A percentile compares a stretch with the other conserved stretches of the same genome.
phyloP scores from a whole-genome alignment of 2,888 invertebrate species.

The Hemaris fuciformis region DNA sequence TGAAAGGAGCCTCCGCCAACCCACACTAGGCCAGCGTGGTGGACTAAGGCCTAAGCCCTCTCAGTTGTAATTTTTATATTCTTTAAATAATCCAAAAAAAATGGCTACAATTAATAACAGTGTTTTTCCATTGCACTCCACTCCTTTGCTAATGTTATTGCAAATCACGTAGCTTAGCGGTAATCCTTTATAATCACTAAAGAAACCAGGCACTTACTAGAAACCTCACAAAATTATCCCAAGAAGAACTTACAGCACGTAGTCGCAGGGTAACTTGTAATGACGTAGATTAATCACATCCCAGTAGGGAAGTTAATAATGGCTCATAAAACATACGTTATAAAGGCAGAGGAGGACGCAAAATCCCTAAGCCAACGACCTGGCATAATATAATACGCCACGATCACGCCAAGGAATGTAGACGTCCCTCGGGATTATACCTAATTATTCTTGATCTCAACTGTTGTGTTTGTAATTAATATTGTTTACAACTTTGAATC shows the following conservation, averaged over 20 bases:
- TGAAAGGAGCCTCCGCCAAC: too few relatives aligned
- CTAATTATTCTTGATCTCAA: background rate
- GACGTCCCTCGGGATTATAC: too few relatives aligned
- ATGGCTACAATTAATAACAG: too few relatives aligned
- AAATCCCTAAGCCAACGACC: background rate
- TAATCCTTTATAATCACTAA: too few relatives aligned
- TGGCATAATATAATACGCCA: background rate
- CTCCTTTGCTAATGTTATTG: too few relatives aligned
- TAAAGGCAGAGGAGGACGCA: background rate
- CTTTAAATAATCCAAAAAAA: too few relatives aligned
- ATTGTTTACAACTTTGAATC: background rate
- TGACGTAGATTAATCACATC: background rate
- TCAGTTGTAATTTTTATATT: too few relatives aligned
- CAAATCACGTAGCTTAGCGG: too few relatives aligned
- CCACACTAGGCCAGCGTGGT: too few relatives aligned
- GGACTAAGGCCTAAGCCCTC: too few relatives aligned
- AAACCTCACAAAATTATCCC: background rate
- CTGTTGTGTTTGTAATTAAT: background rate
- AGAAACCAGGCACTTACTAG: background rate
- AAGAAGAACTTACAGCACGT: background rate
- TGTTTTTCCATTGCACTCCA: too few relatives aligned
- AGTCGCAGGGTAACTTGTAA: background rate
- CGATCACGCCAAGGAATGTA: background rate
- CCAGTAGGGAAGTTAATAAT: conserved; percentile 6
- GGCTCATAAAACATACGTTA: background rate